Evolutionary conservation across 2,113 vertebrate species (phyloP).

Genomic region (Psammodynastes pulverulentus): DNA sequence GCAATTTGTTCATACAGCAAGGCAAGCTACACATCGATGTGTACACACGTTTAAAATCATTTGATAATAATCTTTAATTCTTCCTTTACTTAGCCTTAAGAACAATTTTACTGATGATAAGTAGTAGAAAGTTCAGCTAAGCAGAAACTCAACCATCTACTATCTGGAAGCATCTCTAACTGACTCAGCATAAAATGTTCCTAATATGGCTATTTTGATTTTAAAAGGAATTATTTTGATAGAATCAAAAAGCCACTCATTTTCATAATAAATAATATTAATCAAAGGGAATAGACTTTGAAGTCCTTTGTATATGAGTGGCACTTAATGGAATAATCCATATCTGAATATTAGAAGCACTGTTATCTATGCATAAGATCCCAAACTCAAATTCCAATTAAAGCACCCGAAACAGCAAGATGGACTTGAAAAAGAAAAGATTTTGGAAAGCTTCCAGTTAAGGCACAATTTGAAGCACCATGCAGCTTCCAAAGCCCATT

Average conservation of each 20-base stretch:
- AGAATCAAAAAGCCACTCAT: background rate
- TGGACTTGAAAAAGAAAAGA: background rate
- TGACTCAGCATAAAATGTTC: background rate
- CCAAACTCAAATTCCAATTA: background rate
- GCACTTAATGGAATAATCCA: background rate
- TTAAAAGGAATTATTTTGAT: background rate
- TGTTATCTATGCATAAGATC: background rate
- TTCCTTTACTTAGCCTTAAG: conserved; percentile 29
- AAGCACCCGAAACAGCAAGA: background rate
- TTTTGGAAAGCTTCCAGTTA: background rate
- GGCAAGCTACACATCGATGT: background rate
- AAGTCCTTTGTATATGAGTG: background rate
- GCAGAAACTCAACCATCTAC: background rate
- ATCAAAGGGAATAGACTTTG: background rate
- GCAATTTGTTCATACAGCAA: conserved; percentile 31
- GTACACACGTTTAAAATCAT: background rate
- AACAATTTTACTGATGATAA: conserved; percentile 1
- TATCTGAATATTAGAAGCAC: background rate
- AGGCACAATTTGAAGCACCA: background rate
- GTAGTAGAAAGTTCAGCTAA: background rate
- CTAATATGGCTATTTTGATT: background rate
- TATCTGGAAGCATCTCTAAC: background rate
- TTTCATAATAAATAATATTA: background rate
- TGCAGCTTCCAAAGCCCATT: background rate
- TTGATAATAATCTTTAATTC: conserved; percentile 28